Evolutionary conservation across 2,888 invertebrate species (phyloP).

Genomic region (Operophtera brumata): DNA sequence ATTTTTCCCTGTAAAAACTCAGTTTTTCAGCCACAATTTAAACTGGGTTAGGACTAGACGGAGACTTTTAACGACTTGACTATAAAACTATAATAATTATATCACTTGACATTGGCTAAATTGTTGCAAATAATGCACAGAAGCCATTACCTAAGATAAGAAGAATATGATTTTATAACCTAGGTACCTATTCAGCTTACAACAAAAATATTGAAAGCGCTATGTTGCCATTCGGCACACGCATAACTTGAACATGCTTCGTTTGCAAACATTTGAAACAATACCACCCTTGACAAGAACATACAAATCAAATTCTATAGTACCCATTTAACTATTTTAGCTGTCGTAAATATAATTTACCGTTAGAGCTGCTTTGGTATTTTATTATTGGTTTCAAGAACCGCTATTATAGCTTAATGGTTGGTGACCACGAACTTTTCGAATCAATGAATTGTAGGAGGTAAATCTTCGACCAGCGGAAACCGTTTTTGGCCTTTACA

Average conservation of each 20-base stretch:
- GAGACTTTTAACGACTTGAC: too few species aligned
- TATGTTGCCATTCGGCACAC: conserved; percentile 62
- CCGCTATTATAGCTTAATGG: conserved; percentile 48
- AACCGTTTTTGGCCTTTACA: conserved; percentile 29
- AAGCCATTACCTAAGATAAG: too few species aligned
- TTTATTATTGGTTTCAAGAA: conserved; percentile 49
- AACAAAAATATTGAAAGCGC: conserved; percentile 68
- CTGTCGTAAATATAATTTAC: conserved; percentile 51
- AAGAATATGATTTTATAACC: too few species aligned
- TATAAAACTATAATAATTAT: too few species aligned
- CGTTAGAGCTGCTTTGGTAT: conserved; percentile 39
- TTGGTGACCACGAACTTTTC: conserved; percentile 42
- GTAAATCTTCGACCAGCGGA: conserved; percentile 22
- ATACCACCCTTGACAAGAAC: conserved; percentile 65
- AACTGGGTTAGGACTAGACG: too few species aligned
- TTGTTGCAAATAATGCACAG: too few species aligned
- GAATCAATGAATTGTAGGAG: conserved; percentile 28
- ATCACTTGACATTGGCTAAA: too few species aligned
- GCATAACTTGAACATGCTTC: conserved; percentile 60
- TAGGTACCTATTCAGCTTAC: conserved; percentile 47
- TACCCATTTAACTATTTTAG: conserved; percentile 54
- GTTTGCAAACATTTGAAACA: conserved; percentile 71
- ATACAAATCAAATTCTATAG: conserved; percentile 66
- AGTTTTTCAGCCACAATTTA: too few species aligned
- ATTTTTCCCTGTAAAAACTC: too few species aligned